Evolutionary conservation across 1,140 invertebrate species (phyloP), one percentile per base, ranked within the genome.

Genomic region (Nixonia krombeini): DNA sequence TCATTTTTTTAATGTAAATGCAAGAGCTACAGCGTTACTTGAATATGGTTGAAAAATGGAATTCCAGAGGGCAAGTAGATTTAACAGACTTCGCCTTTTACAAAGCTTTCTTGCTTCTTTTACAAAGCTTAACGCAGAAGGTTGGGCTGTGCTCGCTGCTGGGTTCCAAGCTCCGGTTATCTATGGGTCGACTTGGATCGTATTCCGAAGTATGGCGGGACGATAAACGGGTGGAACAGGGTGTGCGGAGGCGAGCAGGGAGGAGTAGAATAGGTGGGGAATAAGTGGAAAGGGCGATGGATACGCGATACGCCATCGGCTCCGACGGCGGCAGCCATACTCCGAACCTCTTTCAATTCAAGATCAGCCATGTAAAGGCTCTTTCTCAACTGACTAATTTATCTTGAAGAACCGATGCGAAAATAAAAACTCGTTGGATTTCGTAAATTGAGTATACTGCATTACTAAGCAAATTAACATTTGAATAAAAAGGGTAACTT

Each of bases 281-380:
- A 57, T 67, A 58, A 65, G 67, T 65, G 47, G 65, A 68, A 76
- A 69, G 65, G 70, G 65, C 55, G 47, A 62, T 70, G 72, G 65
- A 67, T 69, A 69, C 38, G 58, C 45, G 50, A 68, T 65, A 70
- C 58, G 74, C 70, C 66, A 74, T 69, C 63, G 50, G 49, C 49
- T 55, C 35, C 56, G 37, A 47, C 68, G 61, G 53, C n/a, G n/a
- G 74, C 74, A 70, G 70, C 74, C 74, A 73, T 76, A 49, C 66
- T 73, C 64, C 40, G 47, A 35, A 55, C 51, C 55, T 65, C 62
- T 51, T 65, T 59, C 62, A 49, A 56, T 72, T 69, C 56, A 56
- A 53, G 62, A 71, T 65, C 65, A 65, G 47, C 52, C 52, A 52
- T 53, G 52, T 63, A 66, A 63, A 69, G 61, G 40, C 55, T 53